phyloP scores from a whole-genome alignment of 2,797 vertebrate genomes.

The Zenarchopterus dispar region DNA sequence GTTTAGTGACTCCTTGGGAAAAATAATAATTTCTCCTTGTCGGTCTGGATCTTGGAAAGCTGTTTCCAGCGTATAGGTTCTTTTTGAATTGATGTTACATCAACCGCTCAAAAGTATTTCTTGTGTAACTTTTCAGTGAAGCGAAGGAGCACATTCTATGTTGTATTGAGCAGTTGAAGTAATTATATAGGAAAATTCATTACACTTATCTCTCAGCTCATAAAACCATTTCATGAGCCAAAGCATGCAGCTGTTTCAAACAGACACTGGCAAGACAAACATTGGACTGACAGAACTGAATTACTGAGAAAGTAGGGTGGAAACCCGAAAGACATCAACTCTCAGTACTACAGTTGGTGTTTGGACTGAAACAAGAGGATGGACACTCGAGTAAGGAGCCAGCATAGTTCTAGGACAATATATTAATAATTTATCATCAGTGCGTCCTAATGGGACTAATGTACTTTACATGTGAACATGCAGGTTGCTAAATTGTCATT shows the following conservation, averaged over 20 bases:
- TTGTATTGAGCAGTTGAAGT: conserved; percentile 33
- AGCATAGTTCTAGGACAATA: conserved; percentile 1
- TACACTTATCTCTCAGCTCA: conserved; percentile 26
- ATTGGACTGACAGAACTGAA: conserved; percentile 35
- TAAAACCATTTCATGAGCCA: conserved; percentile 34
- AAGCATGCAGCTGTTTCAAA: conserved; percentile 14
- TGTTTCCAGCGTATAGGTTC: conserved; percentile 25
- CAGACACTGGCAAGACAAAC: conserved; percentile 11
- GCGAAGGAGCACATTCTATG: conserved; percentile 23
- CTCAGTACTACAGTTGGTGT: conserved; percentile 26
- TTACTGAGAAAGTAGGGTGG: not conserved
- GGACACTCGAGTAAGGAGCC: conserved; percentile 14
- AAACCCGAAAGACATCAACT: not conserved
- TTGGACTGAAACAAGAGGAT: conserved; percentile 19
- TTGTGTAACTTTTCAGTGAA: conserved; percentile 30
- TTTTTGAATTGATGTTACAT: conserved; percentile 46
- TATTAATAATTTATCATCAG: conserved; percentile 32
- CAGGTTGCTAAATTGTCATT: too few relatives aligned
- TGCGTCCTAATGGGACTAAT: conserved; percentile 17
- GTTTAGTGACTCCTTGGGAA: conserved; percentile 62
- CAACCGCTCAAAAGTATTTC: conserved; percentile 42
- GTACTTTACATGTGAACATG: not conserved
- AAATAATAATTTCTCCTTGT: conserved; percentile 82
- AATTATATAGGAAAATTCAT: conserved; percentile 25
- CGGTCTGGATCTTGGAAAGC: conserved; percentile 42